phyloP scores from a whole-genome alignment of 64 coral and sea anemone genomes.

The Montipora foliosa region DNA sequence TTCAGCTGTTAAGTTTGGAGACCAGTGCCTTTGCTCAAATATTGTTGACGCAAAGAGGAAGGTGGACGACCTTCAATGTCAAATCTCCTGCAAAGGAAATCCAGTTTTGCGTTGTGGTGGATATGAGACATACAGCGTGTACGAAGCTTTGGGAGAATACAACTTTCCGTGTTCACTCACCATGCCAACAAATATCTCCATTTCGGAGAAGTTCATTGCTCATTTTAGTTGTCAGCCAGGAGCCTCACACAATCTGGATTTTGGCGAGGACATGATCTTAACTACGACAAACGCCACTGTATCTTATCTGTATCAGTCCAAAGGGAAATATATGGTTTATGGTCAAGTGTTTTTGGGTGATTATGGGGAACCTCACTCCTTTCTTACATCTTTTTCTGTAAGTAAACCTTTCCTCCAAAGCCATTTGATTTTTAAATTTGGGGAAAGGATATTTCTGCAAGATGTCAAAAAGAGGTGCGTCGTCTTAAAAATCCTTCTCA shows the following conservation, averaged over 20 bases:
- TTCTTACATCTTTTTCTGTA: background rate
- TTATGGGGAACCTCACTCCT: conserved; percentile 46
- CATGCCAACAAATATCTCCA: conserved; percentile 30
- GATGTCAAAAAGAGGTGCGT: too few species aligned
- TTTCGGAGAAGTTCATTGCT: conserved; percentile 34
- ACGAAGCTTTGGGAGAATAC: conserved; percentile 47
- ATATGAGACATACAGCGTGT: conserved; percentile 62
- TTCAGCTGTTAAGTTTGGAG: conserved; percentile 64
- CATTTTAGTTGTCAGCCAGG: conserved; percentile 30
- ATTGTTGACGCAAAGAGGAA: background rate
- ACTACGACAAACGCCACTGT: conserved; percentile 3
- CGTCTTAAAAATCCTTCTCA: too few species aligned
- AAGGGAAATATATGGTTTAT: conserved; percentile 48
- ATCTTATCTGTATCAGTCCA: conserved; percentile 36
- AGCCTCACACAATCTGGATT: conserved; percentile 48
- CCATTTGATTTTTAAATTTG: too few species aligned
- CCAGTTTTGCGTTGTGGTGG: conserved; percentile 69
- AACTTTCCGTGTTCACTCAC: conserved; percentile 35
- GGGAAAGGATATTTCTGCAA: too few species aligned
- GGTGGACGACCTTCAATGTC: conserved; percentile 38
- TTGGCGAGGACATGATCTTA: conserved; percentile 50
- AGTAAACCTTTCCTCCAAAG: background rate
- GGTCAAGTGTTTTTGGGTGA: conserved; percentile 37
- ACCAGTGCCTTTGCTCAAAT: conserved; percentile 72
- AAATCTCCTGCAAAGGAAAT: conserved; percentile 74